These are phyloP conservation scores for Tetraodon nigroviridis DNA, from an alignment of 2,113 vertebrate species.

Conservation along the genomic window DNA sequence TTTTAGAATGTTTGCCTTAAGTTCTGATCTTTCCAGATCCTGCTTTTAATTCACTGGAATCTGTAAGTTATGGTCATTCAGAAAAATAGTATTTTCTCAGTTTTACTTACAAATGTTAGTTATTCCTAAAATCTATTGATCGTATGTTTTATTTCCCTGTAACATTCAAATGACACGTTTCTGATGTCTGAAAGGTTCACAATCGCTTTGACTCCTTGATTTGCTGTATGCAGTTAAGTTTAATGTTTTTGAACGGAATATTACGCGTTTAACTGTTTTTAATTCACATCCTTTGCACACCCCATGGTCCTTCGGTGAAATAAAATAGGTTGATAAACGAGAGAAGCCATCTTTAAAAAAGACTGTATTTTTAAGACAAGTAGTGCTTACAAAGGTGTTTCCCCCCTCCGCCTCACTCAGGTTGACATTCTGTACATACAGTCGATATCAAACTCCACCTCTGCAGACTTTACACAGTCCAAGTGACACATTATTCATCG, in stretches of 20 bases:
- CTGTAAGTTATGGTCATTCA: constrained; percentile 14
- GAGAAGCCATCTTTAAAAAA: constrained; percentile 70
- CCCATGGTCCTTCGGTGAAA: constrained; percentile 17
- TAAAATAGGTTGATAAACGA: constrained; percentile 48
- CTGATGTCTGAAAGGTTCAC: too few species aligned
- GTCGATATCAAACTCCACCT: constrained; percentile 73
- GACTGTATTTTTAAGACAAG: constrained; percentile 88
- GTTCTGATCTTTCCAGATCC: constrained; percentile 28
- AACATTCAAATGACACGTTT: too few species aligned
- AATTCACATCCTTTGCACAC: background rate
- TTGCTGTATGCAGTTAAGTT: too few species aligned
- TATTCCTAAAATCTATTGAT: background rate
- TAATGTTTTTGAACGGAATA: too few species aligned
- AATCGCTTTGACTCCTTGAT: too few species aligned
- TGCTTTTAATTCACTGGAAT: constrained; percentile 18
- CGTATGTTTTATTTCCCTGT: background rate
- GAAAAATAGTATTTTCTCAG: background rate
- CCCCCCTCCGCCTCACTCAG: constrained; percentile 69
- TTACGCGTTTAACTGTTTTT: constrained; percentile 10
- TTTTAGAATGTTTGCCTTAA: constrained; percentile 4
- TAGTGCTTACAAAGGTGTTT: constrained; percentile 86
- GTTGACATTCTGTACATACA: constrained; percentile 74
- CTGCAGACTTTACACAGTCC: constrained; percentile 56
- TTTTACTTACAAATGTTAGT: constrained; percentile 13
- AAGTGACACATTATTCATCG: constrained; percentile 74